Percentiles rank a stretch among this genome's conserved stretches.
These are phyloP conservation scores for Callopanchax toddi DNA, from an alignment of 2,113 vertebrate species.

Conservation along the genomic window DNA sequence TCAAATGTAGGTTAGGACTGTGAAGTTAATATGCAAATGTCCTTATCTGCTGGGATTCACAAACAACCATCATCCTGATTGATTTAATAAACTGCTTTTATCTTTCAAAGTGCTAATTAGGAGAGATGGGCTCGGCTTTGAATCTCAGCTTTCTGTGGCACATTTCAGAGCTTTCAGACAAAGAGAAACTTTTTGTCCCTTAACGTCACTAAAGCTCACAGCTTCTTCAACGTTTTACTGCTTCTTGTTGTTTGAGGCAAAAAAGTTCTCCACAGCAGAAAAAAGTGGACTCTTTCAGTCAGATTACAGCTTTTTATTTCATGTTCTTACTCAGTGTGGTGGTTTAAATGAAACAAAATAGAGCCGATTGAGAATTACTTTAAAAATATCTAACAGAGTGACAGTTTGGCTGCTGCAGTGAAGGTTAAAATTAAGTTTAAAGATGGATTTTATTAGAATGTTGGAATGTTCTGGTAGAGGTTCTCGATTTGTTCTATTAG, in stretches of 20 bases:
- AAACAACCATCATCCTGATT: conserved; percentile 99
- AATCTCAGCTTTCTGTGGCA: conserved; percentile 65
- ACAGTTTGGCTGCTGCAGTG: too few relatives aligned
- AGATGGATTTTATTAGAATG: too few relatives aligned
- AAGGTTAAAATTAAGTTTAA: too few relatives aligned
- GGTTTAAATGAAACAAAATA: too few relatives aligned
- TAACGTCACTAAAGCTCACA: conserved; percentile 36
- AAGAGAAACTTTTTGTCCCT: conserved; percentile 68
- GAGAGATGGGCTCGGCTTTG: conserved; percentile 90
- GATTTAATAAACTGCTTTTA: conserved; percentile 99
- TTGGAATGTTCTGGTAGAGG: too few relatives aligned
- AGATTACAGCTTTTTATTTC: not conserved
- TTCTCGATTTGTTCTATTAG: too few relatives aligned
- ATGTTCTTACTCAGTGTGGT: too few relatives aligned
- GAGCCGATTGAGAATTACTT: too few relatives aligned
- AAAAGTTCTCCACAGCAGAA: conserved; percentile 18
- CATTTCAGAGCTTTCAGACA: conserved; percentile 75
- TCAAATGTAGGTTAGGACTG: conserved; percentile 97
- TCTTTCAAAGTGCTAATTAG: conserved; percentile 99
- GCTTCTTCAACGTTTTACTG: conserved; percentile 14
- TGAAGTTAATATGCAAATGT: conserved; percentile 99
- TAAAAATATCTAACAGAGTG: too few relatives aligned
- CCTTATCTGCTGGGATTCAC: conserved; percentile 99
- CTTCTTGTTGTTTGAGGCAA: conserved; percentile 33
- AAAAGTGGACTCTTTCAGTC: not conserved